Conservation (phyloP, 2,888 invertebrate species). For the Nowickia ferox region DNA sequence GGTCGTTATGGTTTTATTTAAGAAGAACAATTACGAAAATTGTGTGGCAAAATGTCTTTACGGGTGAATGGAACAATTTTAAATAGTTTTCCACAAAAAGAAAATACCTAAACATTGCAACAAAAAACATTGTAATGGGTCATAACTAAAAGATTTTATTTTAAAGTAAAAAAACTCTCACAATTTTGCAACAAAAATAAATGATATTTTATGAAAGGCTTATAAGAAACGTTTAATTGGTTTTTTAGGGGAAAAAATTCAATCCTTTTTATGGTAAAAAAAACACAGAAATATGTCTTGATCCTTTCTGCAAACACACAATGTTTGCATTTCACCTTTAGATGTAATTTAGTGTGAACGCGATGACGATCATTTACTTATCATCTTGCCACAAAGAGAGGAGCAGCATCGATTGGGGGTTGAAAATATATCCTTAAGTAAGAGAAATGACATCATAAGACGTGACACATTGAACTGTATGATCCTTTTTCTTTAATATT, state of each 20-base stretch:
- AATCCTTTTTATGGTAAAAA: slow-evolving; percentile 66
- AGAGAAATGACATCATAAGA: slow-evolving; percentile 80
- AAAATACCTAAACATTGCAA: slow-evolving; percentile 43
- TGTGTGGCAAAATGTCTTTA: slow-evolving; percentile 71
- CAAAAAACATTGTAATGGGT: slow-evolving; percentile 49
- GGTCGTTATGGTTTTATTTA: slow-evolving; percentile 63
- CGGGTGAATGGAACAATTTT: slow-evolving; percentile 69
- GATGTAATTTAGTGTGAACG: slow-evolving; percentile 80
- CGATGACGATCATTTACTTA: slow-evolving; percentile 75
- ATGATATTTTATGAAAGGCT: slow-evolving; percentile 43
- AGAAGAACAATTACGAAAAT: slow-evolving; percentile 10
- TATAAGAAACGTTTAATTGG: slow-evolving; percentile 37
- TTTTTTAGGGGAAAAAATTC: slow-evolving; percentile 64
- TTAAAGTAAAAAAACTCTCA: slow-evolving; percentile 78
- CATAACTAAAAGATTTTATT: slow-evolving; percentile 64
- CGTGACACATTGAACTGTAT: slow-evolving; percentile 78
- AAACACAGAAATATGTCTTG: slow-evolving; percentile 74
- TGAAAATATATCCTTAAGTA: slow-evolving; percentile 58
- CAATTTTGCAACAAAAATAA: slow-evolving; percentile 76
- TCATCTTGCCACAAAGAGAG: slow-evolving; percentile 9
- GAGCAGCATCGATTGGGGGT: slow-evolving; percentile 50
- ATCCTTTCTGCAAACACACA: slow-evolving; percentile 70
- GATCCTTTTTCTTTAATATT: slow-evolving; percentile 63
- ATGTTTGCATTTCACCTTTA: slow-evolving; percentile 81
- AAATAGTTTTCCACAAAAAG: slow-evolving; percentile 52